Conservation (phyloP, 2,113 vertebrate species). For the Numenius arquata region DNA sequence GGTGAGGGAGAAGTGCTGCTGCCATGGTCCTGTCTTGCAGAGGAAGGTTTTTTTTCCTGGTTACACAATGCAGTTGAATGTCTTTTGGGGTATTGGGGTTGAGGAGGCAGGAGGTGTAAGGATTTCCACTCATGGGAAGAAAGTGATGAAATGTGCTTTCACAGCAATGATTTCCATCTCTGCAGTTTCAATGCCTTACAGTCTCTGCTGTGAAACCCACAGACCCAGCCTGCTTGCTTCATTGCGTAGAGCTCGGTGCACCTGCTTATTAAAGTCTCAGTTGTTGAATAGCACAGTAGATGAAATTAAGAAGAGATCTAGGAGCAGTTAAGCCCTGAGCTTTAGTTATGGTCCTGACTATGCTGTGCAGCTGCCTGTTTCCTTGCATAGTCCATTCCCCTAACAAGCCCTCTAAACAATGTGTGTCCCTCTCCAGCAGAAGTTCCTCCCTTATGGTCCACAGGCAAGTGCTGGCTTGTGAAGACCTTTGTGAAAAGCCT, state of each 20-base stretch:
- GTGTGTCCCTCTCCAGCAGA: not conserved
- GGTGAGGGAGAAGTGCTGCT: not conserved
- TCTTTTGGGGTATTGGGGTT: not conserved
- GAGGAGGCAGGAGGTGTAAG: constrained; percentile 14
- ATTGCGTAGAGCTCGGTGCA: not conserved
- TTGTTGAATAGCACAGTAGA: not conserved
- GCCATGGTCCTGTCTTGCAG: not conserved
- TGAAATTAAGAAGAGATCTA: not conserved
- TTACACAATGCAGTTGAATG: not conserved
- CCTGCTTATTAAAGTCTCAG: not conserved
- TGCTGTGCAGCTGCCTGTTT: not conserved
- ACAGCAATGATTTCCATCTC: not conserved
- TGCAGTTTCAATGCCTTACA: not conserved
- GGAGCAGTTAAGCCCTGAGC: not conserved
- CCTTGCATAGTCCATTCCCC: not conserved
- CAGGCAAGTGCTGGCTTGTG: not conserved
- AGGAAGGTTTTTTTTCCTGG: not conserved
- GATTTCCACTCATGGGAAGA: not conserved
- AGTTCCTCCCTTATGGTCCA: not conserved
- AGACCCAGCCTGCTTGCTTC: not conserved
- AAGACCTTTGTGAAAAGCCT: not conserved
- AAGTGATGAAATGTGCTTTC: not conserved
- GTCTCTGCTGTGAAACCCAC: not conserved
- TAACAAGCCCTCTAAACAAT: not conserved
- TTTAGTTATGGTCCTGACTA: not conserved